Percentiles rank a stretch among this genome's conserved stretches.
Conservation (phyloP, 1,140 invertebrate genomes). For the Papilio xuthus region DNA sequence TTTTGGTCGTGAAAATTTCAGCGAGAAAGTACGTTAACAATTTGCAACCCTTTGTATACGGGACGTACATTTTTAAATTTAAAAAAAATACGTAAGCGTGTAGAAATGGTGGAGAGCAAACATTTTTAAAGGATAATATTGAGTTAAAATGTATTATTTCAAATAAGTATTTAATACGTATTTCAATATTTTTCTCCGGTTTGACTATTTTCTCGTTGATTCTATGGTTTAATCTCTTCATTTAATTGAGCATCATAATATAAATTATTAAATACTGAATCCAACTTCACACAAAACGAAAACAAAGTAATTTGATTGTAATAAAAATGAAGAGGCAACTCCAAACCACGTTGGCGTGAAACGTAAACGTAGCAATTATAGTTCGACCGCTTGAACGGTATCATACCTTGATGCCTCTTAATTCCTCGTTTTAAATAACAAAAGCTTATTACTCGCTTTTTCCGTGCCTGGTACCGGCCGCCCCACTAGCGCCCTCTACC, state of each 20-base stretch:
- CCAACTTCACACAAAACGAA: not conserved
- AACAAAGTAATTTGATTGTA: not conserved
- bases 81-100: not conserved
- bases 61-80: slow-evolving; percentile 23
- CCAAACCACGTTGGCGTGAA: slow-evolving; percentile 28
- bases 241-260: not conserved
- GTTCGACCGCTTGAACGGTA: slow-evolving; percentile 41
- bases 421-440: slow-evolving; percentile 60
- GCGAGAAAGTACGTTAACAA: slow-evolving; percentile 27
- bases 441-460: slow-evolving; percentile 53
- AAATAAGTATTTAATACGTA: too few species aligned
- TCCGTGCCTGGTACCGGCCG: slow-evolving; percentile 54
- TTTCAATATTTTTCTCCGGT: too few species aligned
- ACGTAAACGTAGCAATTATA: slow-evolving; percentile 46
- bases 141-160: slow-evolving; percentile 15
- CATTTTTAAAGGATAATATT: not conserved
- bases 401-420: slow-evolving; percentile 54
- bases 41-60: slow-evolving; percentile 34
- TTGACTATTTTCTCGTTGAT: not conserved
- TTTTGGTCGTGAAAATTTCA: slow-evolving; percentile 21
- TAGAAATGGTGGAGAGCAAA: not conserved
- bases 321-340: slow-evolving; percentile 27
- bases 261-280: not conserved
- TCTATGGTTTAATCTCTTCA: too few species aligned
- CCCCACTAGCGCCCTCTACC: slow-evolving; percentile 49